These are phyloP conservation scores for Actenoides lindsayi DNA, from an alignment of 2,113 vertebrate species.

Conservation along the genomic window DNA sequence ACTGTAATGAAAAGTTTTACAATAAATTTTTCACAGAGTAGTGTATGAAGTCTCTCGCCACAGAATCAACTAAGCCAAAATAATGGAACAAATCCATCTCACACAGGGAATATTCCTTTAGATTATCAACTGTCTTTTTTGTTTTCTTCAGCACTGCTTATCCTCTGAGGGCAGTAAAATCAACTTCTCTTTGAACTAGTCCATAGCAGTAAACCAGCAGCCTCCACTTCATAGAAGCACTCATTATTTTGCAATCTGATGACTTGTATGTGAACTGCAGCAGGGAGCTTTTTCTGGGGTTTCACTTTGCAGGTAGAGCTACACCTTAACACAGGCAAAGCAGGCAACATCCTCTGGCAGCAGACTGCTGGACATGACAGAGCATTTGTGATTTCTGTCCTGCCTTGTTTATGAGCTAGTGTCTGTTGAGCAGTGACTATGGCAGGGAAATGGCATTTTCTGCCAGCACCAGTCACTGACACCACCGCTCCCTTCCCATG, in stretches of 20 bases:
- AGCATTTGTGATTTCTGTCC: neutral
- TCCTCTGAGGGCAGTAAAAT: neutral
- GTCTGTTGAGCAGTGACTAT: neutral
- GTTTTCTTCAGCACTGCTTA: neutral
- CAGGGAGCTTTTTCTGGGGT: neutral
- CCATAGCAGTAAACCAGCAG: neutral
- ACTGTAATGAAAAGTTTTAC: neutral
- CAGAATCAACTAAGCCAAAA: neutral
- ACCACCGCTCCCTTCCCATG: neutral
- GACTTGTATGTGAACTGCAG: neutral
- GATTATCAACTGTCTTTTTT: neutral
- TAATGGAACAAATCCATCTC: neutral
- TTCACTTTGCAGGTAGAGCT: neutral
- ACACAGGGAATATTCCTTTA: neutral
- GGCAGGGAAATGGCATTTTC: neutral
- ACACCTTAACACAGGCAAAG: neutral
- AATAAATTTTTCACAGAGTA: neutral
- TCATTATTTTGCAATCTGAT: neutral
- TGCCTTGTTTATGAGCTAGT: neutral
- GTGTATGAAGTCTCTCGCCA: neutral
- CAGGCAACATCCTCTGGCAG: neutral
- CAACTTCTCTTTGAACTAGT: neutral
- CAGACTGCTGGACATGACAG: neutral
- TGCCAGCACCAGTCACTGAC: rapidly evolving
- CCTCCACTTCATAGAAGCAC: neutral